phyloP scores from a whole-genome alignment of 1,140 invertebrate genomes.

The Eumeta japonica region DNA sequence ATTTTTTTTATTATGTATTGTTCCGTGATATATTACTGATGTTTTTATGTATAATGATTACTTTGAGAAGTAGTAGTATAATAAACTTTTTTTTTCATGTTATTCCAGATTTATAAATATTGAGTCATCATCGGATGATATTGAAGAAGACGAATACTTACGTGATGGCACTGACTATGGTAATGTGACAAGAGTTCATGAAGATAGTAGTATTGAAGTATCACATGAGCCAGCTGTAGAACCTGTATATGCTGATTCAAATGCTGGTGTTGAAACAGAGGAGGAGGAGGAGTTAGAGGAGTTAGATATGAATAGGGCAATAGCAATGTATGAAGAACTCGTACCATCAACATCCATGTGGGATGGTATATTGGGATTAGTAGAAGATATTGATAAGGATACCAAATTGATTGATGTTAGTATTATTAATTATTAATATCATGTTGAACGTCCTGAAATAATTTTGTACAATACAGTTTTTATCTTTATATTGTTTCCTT shows the following conservation, averaged over 20 bases:
- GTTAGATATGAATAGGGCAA: conserved; percentile 36
- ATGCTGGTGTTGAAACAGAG: conserved; percentile 14
- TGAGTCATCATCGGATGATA: conserved; percentile 63
- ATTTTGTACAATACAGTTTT: not conserved
- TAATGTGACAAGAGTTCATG: conserved; percentile 39
- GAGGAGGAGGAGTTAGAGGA: conserved; percentile 10
- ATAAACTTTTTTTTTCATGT: not conserved
- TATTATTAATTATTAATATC: not conserved
- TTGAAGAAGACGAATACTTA: conserved; percentile 39
- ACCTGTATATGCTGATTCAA: conserved; percentile 26
- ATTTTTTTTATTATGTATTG: too few species aligned
- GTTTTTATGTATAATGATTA: too few species aligned
- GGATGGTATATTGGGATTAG: conserved; percentile 44
- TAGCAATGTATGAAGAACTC: conserved; percentile 29
- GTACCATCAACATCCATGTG: conserved; percentile 37
- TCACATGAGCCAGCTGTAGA: conserved; percentile 27
- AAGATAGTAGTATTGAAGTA: conserved; percentile 22
- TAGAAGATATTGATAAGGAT: conserved; percentile 43
- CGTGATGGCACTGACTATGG: conserved; percentile 48
- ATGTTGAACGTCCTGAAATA: not conserved
- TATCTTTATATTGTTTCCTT: not conserved
- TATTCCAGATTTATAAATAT: conserved; percentile 66
- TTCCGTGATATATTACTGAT: too few species aligned
- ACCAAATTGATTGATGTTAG: conserved; percentile 22
- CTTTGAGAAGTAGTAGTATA: too few species aligned